Evolutionary conservation across 2,888 invertebrate genomes (phyloP).

Genomic region (Tethea ocularis): DNA sequence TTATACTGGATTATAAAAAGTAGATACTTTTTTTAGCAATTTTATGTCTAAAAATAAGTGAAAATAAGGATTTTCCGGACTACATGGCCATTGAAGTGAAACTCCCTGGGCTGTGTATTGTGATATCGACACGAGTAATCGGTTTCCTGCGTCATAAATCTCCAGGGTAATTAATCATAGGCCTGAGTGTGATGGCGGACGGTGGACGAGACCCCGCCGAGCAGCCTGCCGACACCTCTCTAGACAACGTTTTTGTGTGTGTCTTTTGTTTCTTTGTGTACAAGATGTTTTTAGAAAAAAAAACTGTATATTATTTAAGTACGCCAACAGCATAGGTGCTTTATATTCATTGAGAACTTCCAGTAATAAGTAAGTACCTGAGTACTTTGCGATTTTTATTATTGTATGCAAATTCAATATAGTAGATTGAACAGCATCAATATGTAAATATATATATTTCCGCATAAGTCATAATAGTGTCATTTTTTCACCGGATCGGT

Average conservation of each 20-base stretch:
- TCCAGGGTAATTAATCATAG: slow-evolving; percentile 57
- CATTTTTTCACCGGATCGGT: slow-evolving; percentile 45
- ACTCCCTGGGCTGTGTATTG: slow-evolving; percentile 28
- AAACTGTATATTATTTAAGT: slow-evolving; percentile 26
- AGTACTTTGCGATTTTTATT: too few relatives aligned
- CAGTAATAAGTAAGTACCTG: too few relatives aligned
- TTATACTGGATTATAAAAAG: not conserved
- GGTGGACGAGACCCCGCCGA: slow-evolving; percentile 28
- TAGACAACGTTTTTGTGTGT: slow-evolving; percentile 34
- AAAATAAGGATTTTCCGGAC: not conserved
- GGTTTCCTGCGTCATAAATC: slow-evolving; percentile 58
- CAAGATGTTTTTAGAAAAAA: slow-evolving; percentile 9
- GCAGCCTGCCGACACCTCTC: slow-evolving; percentile 28
- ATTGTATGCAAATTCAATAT: too few relatives aligned
- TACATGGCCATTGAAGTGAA: slow-evolving; percentile 12
- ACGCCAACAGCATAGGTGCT: too few relatives aligned
- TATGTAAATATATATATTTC: too few relatives aligned
- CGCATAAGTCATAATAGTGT: slow-evolving; percentile 52
- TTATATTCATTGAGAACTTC: too few relatives aligned
- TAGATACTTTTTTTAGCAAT: not conserved
- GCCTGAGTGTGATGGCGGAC: slow-evolving; percentile 41
- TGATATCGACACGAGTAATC: slow-evolving; percentile 45
- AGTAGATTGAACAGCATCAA: too few relatives aligned
- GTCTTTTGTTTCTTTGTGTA: slow-evolving; percentile 20
- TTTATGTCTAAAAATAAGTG: not conserved